phyloP scores from a whole-genome alignment of 2,797 vertebrate genomes.

The Erethizon dorsatum region DNA sequence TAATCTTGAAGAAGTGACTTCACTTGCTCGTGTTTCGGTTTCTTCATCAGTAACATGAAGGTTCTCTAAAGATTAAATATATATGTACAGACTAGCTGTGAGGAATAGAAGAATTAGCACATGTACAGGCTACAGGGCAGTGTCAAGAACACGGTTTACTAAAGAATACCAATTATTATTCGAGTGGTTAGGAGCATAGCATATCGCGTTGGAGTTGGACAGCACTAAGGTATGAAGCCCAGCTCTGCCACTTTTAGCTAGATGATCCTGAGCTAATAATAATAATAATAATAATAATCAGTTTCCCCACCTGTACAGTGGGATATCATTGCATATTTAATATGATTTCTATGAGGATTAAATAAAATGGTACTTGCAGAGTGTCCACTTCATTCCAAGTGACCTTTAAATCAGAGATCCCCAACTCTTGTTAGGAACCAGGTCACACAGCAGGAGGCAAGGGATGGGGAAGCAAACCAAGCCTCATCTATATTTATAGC shows the following conservation, averaged over 20 bases:
- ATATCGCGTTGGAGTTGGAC: background rate
- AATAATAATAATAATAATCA: background rate
- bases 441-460: background rate
- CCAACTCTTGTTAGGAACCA: background rate
- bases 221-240: background rate
- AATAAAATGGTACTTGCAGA: background rate
- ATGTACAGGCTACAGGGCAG: background rate
- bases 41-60: background rate
- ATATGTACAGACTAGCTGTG: background rate
- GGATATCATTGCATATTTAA: background rate
- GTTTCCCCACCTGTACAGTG: background rate
- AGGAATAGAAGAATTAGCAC: background rate
- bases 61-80: background rate
- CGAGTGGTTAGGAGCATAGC: background rate
- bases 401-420: background rate
- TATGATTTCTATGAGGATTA: background rate
- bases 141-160: background rate
- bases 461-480: background rate
- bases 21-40: background rate
- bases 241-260: background rate
- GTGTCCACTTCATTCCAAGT: background rate
- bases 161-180: background rate
- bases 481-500: background rate
- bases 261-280: background rate
- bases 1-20: background rate